A percentile compares a stretch with the other conserved stretches of the same genome.
Evolutionary conservation across 2,797 vertebrate species (phyloP).

Genomic region (Argya squamiceps): DNA sequence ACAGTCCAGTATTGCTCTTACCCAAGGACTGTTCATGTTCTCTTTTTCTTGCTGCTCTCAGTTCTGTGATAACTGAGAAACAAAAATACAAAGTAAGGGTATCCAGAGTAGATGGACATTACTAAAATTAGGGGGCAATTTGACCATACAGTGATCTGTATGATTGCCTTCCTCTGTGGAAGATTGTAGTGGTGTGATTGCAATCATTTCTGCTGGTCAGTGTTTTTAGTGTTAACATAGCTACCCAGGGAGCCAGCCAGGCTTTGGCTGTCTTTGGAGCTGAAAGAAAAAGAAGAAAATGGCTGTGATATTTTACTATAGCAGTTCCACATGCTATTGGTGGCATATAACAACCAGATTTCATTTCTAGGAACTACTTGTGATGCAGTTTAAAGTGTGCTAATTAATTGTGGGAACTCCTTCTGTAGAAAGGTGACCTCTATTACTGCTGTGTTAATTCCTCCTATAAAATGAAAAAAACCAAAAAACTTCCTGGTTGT

Average conservation of each 20-base stretch:
- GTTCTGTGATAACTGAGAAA: not conserved
- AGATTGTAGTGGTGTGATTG: not conserved
- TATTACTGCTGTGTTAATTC: not conserved
- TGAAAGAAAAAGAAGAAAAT: not conserved
- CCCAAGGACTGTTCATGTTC: not conserved
- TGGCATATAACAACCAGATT: not conserved
- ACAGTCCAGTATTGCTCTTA: not conserved
- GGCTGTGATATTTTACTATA: not conserved
- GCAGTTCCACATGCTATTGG: not conserved
- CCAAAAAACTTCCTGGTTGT: rapidly evolving
- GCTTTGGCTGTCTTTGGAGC: not conserved
- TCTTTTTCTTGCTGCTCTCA: not conserved
- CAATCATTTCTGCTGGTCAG: conserved; percentile 8
- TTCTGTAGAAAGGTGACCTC: not conserved
- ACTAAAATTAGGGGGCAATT: not conserved
- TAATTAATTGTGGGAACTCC: not conserved
- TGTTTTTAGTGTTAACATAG: not conserved
- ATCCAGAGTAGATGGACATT: not conserved
- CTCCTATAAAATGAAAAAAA: not conserved
- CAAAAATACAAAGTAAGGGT: not conserved
- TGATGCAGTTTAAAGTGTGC: not conserved
- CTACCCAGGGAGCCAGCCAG: not conserved
- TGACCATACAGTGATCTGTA: not conserved
- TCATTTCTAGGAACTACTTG: not conserved
- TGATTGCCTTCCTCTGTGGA: not conserved